Percentiles rank a stretch among this genome's conserved stretches.
Evolutionary conservation across 2,113 vertebrate species (phyloP).

Genomic region (Clarias batrachus): DNA sequence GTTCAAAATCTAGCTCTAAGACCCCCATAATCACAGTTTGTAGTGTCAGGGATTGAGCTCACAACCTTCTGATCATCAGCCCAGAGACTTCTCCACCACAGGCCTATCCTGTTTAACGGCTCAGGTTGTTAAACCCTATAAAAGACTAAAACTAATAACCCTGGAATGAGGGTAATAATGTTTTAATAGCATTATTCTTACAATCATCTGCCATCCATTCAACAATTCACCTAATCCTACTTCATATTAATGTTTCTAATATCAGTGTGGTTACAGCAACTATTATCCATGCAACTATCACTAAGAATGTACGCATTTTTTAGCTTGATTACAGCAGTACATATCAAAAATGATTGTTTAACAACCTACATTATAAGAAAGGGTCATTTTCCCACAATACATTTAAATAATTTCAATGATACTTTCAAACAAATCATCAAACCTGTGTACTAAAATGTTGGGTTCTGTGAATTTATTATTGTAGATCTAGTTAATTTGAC

Average conservation of each 20-base stretch:
- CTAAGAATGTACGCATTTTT: background rate
- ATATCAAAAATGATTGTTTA: too few relatives aligned
- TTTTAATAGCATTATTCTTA: conserved; percentile 1
- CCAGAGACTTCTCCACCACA: background rate
- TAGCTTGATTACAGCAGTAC: background rate
- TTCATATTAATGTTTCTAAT: background rate
- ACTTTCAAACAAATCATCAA: background rate
- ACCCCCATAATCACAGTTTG: background rate
- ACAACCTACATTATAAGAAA: background rate
- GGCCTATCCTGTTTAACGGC: background rate
- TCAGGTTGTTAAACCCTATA: background rate
- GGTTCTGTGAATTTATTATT: background rate
- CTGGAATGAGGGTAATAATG: background rate
- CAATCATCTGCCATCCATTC: background rate
- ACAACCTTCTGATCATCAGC: background rate
- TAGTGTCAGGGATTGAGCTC: background rate
- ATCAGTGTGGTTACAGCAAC: background rate
- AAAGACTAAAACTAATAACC: conserved; percentile 2
- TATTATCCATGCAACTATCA: background rate
- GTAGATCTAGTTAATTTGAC: background rate
- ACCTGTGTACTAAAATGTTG: background rate
- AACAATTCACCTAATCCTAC: background rate
- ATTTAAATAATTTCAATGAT: too few relatives aligned
- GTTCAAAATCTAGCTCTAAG: background rate
- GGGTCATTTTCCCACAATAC: background rate